Base-by-base conservation (phyloP, 1,140 invertebrate species). In the Calephelis nemesis region DNA sequence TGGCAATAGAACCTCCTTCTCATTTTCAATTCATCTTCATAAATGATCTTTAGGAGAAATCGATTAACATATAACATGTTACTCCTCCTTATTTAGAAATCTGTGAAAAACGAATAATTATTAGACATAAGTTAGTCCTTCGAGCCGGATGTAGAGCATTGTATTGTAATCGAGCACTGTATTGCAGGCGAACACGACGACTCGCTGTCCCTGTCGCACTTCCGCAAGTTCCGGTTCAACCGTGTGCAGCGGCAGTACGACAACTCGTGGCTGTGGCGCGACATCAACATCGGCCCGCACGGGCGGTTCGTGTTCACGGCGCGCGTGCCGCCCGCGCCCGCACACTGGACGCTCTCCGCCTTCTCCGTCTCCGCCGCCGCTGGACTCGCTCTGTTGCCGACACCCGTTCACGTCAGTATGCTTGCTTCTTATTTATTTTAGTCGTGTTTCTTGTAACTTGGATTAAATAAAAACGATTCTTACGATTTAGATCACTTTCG, bases 191-290 rank as follows among this genome's bases (percentile, higher is more conserved):
- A 92, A 4, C 83, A 91, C 50, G 92, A 93, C 58, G 95, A 96
- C 73, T 92, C 88, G 8, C 95, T 95, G 5, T 95, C 95, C 69
- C 84, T 97, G 66, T 71, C 93, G 0, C 87, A 95, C 66, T 97
- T 96, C 91, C 91, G 97, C 67, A 97, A 97, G 84, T 95, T 96
- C 84, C 93, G 97, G 1, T 97, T 97, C 78, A 98, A 97, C 88
- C 93, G 96, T 58, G 94, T 98, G 54, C 95, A 97, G 77, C 93
- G 97, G 4, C 96, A 97, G 81, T 99, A 98, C 88, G 97, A 98
- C 70, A 98, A 98, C 80, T 96, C 97, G 47, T 99, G 98, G 98
- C 88, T 98, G 5, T 99, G 98, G 98, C 95, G 96, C 73, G 97
- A 98, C 90, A 95, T 98, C 12, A 98, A 98, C 88, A 98, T 98